Conservation (phyloP, 64 coral and sea anemone species). For the Montipora foliosa region DNA sequence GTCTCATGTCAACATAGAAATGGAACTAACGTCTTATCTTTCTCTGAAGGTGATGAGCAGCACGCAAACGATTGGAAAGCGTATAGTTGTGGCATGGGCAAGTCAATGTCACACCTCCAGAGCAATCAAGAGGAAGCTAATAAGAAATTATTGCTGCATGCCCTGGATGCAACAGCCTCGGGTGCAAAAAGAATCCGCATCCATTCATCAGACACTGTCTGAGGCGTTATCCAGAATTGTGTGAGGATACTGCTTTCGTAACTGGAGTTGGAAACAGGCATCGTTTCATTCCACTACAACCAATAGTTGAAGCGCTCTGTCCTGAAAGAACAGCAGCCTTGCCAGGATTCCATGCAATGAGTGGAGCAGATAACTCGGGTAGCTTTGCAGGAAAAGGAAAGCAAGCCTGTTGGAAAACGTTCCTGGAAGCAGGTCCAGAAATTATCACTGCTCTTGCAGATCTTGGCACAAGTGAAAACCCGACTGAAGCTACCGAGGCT, state of each 20-base stretch:
- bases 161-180: not conserved
- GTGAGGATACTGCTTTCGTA: not conserved
- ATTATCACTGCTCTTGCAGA: not conserved
- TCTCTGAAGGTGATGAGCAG: not conserved
- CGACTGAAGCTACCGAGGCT: no score
- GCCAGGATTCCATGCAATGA: no score
- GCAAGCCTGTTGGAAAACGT: not conserved
- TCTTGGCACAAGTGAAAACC: not conserved
- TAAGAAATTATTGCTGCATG: no score
- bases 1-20: constrained; percentile 25
- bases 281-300: no score
- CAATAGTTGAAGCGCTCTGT: no score
- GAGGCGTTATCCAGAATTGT: not conserved
- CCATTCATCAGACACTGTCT: no score
- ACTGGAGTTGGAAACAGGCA: not conserved
- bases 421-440: no score
- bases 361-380: not conserved
- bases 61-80: not conserved
- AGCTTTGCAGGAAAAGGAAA: not conserved
- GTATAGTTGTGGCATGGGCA: constrained; percentile 28
- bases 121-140: constrained; percentile 49
- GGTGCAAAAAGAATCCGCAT: no score
- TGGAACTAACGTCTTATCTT: constrained; percentile 9
- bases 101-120: not conserved
- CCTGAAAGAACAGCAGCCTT: no score